Conservation (phyloP, 2,888 invertebrate species). For the Philaethria dido region DNA sequence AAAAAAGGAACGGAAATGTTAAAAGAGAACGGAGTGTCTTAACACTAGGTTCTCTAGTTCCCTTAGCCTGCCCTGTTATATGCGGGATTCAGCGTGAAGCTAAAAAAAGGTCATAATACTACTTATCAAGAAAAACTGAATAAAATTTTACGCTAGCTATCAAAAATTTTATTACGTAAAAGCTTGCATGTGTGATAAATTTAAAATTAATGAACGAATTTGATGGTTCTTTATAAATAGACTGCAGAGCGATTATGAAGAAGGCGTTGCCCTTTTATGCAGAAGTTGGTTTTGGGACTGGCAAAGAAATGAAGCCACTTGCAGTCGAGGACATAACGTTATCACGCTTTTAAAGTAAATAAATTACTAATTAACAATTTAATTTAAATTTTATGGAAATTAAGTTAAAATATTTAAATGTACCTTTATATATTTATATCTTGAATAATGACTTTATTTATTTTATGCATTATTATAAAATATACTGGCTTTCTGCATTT, state of each 20-base stretch:
- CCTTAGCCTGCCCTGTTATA: too few species aligned
- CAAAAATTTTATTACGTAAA: conserved; percentile 8
- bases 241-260: conserved; percentile 32
- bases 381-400: too few species aligned
- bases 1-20: too few species aligned
- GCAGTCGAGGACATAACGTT: conserved; percentile 11
- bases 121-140: not conserved
- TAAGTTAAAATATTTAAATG: too few species aligned
- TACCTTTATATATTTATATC: too few species aligned
- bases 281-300: conserved; percentile 50
- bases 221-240: conserved; percentile 38
- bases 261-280: conserved; percentile 50
- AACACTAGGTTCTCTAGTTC: too few species aligned
- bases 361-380: too few species aligned
- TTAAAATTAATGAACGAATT: conserved; percentile 26
- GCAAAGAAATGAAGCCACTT: conserved; percentile 48
- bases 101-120: not conserved
- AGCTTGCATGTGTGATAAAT: conserved; percentile 25
- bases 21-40: too few species aligned
- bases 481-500: too few species aligned
- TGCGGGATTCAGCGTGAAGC: too few species aligned
- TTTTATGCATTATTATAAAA: too few species aligned
- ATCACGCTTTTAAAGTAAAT: not conserved
- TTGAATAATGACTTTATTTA: too few species aligned
- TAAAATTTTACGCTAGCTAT: not conserved